Percentiles rank a stretch among this genome's conserved stretches.
Conservation (phyloP, 2,797 vertebrate species). For the Xiphorhynchus erythropygius region DNA sequence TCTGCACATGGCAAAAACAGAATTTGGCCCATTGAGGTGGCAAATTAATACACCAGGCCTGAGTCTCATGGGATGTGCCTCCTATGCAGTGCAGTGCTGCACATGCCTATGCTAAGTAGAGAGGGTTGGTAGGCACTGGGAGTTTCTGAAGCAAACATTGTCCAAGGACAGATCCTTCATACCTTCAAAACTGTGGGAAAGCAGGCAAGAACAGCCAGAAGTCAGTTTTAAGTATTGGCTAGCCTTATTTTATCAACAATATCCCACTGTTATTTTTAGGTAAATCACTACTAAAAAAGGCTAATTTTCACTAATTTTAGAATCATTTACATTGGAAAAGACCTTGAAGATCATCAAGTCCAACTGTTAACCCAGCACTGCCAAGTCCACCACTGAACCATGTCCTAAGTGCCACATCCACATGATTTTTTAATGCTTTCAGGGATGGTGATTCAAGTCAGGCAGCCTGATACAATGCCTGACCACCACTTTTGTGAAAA, state of each 20-base stretch:
- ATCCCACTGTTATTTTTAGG: neutral
- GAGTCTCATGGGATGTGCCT: neutral
- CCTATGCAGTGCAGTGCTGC: fast-evolving
- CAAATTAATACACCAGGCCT: neutral
- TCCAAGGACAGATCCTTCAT: neutral
- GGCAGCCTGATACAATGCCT: neutral
- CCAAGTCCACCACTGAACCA: neutral
- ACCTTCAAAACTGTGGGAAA: neutral
- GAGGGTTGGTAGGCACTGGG: fast-evolving
- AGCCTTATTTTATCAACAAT: neutral
- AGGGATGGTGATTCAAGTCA: neutral
- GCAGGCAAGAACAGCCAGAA: neutral
- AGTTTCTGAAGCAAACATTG: neutral
- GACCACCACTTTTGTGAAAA: neutral
- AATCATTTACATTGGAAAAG: fast-evolving
- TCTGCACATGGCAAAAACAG: neutral
- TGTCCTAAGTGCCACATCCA: neutral
- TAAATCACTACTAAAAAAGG: neutral
- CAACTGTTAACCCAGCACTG: neutral
- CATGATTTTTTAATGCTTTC: neutral
- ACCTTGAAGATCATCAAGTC: neutral
- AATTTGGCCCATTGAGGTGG: fast-evolving
- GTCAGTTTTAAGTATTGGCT: neutral
- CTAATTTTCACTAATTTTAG: neutral
- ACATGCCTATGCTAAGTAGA: neutral